phyloP scores from a whole-genome alignment of 2,797 vertebrate species.

The Xenopus petersii region DNA sequence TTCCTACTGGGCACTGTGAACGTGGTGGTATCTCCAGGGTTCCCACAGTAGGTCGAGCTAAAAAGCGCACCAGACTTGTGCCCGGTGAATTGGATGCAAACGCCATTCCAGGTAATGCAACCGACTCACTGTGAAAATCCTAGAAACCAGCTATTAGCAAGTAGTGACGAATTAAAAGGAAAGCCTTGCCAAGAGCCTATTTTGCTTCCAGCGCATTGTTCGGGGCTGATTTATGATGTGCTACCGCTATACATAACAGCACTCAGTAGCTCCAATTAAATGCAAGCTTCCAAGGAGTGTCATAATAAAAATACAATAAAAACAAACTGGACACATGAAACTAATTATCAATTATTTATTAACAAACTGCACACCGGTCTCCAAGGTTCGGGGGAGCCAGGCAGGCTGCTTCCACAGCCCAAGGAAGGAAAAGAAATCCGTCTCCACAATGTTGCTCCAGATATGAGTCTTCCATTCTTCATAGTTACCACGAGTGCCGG shows the following conservation, averaged over 20 bases:
- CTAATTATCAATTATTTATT: constrained; percentile 39
- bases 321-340: constrained; percentile 37
- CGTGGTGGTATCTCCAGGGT: too few species aligned
- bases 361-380: constrained; percentile 3
- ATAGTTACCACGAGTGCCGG: too few species aligned
- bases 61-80: too few species aligned
- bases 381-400: not conserved
- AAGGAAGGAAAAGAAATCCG: too few species aligned
- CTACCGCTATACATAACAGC: constrained; percentile 27
- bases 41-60: too few species aligned
- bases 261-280: constrained; percentile 45
- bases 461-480: too few species aligned
- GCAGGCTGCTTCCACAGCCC: not conserved
- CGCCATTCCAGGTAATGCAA: too few species aligned
- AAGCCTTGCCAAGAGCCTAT: not conserved
- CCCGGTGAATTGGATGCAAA: too few species aligned
- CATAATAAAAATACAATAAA: constrained; percentile 35
- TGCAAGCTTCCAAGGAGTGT: constrained; percentile 36
- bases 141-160: not conserved
- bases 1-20: too few species aligned
- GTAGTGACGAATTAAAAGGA: constrained; percentile 24
- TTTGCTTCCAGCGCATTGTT: constrained; percentile 20
- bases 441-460: too few species aligned
- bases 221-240: constrained; percentile 32
- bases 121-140: too few species aligned